phyloP scores from a whole-genome alignment of 2,888 invertebrate genomes.

The Euphydryas editha region DNA sequence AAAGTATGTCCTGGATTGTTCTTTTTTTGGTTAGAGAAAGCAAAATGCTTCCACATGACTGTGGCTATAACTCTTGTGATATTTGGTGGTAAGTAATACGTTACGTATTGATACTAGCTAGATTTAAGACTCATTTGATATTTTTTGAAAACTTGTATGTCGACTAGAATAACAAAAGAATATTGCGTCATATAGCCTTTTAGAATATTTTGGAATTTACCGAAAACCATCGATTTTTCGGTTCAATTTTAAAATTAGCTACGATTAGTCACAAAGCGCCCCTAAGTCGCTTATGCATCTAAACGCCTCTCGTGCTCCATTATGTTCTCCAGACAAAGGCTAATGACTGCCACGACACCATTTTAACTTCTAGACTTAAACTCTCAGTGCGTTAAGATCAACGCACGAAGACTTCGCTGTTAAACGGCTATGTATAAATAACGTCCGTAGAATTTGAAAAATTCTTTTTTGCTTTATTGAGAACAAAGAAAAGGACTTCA shows the following conservation, averaged over 20 bases:
- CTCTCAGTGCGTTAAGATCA: constrained; percentile 33
- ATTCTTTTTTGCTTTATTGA: constrained; percentile 12
- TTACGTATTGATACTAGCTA: neutral
- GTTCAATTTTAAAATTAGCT: constrained; percentile 25
- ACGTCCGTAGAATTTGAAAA: constrained; percentile 9
- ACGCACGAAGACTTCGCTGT: constrained; percentile 25
- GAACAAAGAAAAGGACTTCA: constrained; percentile 9
- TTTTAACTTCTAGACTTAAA: constrained; percentile 34
- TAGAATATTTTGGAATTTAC: neutral
- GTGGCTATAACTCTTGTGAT: constrained; percentile 75
- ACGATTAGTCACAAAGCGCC: constrained; percentile 22
- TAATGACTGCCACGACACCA: constrained; percentile 60
- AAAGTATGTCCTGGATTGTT: constrained; percentile 68
- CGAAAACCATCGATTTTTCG: constrained; percentile 18
- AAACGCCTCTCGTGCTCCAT: constrained; percentile 51
- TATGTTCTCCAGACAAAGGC: constrained; percentile 76
- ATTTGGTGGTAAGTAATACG: constrained; percentile 72
- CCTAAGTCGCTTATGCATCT: constrained; percentile 31
- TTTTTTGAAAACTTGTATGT: neutral
- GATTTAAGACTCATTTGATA: too few species aligned
- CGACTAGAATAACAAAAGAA: neutral
- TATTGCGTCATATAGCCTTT: neutral
- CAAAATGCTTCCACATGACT: constrained; percentile 81
- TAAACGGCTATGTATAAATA: constrained; percentile 12
- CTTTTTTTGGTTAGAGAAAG: constrained; percentile 77